Conservation (phyloP, 2,113 vertebrate species). For the Muntiacus reevesi region DNA sequence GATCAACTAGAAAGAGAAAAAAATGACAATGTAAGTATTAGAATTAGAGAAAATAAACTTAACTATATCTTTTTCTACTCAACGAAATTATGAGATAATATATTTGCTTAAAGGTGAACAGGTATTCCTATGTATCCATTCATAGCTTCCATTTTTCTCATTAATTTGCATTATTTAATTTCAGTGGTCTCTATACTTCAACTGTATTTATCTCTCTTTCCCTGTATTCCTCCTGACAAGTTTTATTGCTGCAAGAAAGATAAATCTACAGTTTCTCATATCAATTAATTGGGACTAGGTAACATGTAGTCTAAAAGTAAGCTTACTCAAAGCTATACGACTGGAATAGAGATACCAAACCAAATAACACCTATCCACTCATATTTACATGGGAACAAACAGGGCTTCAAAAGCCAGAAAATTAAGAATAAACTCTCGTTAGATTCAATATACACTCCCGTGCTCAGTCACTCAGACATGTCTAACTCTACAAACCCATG, state of each 20-base stretch:
- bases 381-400: neutral
- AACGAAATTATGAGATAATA: neutral
- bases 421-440: neutral
- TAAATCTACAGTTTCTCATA: neutral
- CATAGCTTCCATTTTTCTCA: neutral
- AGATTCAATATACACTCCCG: neutral
- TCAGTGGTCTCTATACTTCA: neutral
- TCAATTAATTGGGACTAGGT: neutral
- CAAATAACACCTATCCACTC: neutral
- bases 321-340: neutral
- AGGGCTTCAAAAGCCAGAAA: neutral
- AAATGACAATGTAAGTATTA: neutral
- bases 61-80: neutral
- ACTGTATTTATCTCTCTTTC: neutral
- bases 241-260: neutral
- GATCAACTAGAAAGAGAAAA: conserved; percentile 75
- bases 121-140: neutral
- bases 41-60: neutral
- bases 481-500: neutral
- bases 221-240: neutral
- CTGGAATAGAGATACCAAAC: neutral
- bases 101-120: neutral
- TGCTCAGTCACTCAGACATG: neutral
- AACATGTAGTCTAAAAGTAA: neutral
- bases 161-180: neutral